These are phyloP conservation scores for Indicator indicator DNA, from an alignment of 2,113 vertebrate species.

Conservation along the genomic window DNA sequence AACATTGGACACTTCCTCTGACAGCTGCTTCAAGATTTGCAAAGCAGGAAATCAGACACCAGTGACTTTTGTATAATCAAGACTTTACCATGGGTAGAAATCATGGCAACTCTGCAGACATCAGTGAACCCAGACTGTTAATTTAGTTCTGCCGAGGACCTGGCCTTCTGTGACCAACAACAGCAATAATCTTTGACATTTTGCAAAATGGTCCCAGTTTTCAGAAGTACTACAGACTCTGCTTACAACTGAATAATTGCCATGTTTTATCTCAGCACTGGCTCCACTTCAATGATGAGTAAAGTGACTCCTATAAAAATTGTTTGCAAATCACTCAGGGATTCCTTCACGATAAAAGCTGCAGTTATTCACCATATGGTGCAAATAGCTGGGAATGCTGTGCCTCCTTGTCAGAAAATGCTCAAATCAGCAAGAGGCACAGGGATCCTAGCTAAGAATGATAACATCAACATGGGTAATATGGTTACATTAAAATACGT, in stretches of 20 bases:
- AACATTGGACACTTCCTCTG: neutral
- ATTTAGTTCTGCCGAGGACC: neutral
- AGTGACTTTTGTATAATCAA: neutral
- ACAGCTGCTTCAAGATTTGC: neutral
- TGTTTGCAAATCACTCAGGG: neutral
- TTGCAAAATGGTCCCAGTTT: neutral
- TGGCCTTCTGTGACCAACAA: accelerated
- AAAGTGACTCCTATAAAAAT: conserved; percentile 25
- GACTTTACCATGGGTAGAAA: neutral
- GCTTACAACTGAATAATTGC: neutral
- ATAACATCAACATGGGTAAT: neutral
- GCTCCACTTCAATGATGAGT: neutral
- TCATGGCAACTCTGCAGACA: neutral
- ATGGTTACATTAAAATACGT: neutral
- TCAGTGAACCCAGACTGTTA: neutral
- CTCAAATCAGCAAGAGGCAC: neutral
- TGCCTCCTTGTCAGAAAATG: neutral
- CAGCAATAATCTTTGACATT: neutral
- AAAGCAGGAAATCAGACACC: neutral
- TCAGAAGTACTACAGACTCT: neutral
- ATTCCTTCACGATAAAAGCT: conserved; percentile 20
- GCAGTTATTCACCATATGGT: conserved; percentile 10
- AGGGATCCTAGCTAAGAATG: neutral
- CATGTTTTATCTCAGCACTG: neutral
- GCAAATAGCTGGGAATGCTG: neutral